These are phyloP conservation scores for Bubalus kerabau DNA, from an alignment of 2,113 vertebrate genomes.

Conservation along the genomic window DNA sequence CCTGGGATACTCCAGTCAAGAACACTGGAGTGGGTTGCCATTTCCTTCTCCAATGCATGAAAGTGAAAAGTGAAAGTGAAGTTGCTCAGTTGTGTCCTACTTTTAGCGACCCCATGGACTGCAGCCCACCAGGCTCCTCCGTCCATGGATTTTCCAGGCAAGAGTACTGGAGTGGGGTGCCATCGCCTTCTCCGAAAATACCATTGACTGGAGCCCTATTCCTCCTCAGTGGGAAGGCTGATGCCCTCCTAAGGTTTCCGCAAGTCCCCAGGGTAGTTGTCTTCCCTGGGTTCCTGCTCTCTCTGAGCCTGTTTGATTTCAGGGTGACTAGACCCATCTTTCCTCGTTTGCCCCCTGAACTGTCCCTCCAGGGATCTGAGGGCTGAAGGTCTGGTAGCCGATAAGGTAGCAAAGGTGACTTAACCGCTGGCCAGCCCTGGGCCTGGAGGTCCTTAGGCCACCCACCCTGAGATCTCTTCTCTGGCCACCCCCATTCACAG, in stretches of 20 bases:
- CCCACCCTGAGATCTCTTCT: not conserved
- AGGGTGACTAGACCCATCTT: not conserved
- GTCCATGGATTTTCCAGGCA: too few species aligned
- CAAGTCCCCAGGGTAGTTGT: not conserved
- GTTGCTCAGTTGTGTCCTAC: too few species aligned
- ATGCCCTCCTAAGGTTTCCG: not conserved
- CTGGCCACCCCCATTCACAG: not conserved
- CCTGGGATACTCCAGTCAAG: too few species aligned
- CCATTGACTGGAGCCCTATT: not conserved
- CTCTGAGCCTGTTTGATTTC: not conserved
- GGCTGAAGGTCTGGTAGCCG: too few species aligned
- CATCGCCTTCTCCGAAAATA: too few species aligned
- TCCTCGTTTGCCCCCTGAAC: not conserved
- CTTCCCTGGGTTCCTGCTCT: not conserved
- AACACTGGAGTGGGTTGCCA: too few species aligned
- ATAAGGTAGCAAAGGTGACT: not conserved
- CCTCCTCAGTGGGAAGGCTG: not conserved
- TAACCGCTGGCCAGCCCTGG: not conserved
- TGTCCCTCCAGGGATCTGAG: not conserved
- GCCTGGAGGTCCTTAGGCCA: not conserved
- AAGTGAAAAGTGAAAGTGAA: too few species aligned
- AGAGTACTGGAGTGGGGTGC: too few species aligned
- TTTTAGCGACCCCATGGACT: too few species aligned
- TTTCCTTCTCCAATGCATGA: too few species aligned
- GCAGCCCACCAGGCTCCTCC: too few species aligned